These are phyloP conservation scores for Climacteris rufus DNA, from an alignment of 2,113 vertebrate species.

Conservation along the genomic window DNA sequence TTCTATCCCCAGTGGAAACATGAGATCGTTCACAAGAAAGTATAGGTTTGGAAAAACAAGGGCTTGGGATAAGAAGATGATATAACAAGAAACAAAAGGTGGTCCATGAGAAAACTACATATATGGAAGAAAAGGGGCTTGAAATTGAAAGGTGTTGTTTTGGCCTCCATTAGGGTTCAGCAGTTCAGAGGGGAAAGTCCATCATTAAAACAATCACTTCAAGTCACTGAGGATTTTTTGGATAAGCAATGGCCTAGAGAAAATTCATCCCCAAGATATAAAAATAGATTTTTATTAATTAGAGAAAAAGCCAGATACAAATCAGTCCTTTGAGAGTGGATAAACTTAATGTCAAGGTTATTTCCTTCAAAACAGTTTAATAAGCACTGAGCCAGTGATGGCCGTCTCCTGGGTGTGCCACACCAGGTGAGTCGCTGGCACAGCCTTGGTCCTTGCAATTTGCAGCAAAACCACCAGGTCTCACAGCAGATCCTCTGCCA, in stretches of 20 bases:
- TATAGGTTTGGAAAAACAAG: not conserved
- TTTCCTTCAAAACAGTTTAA: not conserved
- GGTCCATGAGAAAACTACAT: not conserved
- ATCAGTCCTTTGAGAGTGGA: not conserved
- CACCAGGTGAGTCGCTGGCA: fast-evolving
- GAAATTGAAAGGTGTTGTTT: not conserved
- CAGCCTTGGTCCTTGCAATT: not conserved
- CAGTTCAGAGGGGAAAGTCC: not conserved
- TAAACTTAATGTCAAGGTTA: not conserved
- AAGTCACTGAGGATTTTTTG: not conserved
- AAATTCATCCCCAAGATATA: not conserved
- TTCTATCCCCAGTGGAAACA: not conserved
- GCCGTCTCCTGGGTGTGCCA: fast-evolving
- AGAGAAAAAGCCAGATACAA: not conserved
- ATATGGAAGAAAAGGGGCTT: not conserved
- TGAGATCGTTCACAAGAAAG: not conserved
- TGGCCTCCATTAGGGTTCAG: not conserved
- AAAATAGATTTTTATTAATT: not conserved
- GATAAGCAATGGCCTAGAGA: not conserved
- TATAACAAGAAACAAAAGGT: not conserved
- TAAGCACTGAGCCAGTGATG: not conserved
- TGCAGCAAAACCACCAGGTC: not conserved
- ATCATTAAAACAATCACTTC: not conserved
- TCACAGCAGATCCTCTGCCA: not conserved
- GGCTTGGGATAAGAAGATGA: not conserved